Evolutionary conservation across 1,140 invertebrate genomes (phyloP).

Genomic region (Pentalonia nigronervosa): DNA sequence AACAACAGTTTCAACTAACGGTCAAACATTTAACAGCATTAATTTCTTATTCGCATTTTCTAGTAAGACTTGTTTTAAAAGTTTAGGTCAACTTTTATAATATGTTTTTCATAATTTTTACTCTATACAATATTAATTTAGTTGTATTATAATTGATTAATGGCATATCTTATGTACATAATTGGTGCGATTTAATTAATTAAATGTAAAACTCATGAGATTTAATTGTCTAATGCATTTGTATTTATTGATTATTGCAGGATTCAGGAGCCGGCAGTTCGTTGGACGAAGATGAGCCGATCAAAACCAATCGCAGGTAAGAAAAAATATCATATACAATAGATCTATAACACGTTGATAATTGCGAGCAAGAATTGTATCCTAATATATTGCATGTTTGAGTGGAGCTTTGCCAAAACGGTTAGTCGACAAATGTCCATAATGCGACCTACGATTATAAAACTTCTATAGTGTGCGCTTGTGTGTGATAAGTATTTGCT

Average conservation of each 20-base stretch:
- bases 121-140: not conserved
- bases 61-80: slow-evolving; percentile 17
- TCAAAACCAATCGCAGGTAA: slow-evolving; percentile 61
- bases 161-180: not conserved
- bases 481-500: slow-evolving; percentile 20
- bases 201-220: not conserved
- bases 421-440: slow-evolving; percentile 36
- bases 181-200: not conserved
- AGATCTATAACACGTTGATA: not conserved
- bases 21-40: not conserved
- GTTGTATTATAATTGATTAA: not conserved
- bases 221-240: not conserved
- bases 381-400: not conserved
- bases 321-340: not conserved
- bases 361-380: not conserved
- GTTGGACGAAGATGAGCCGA: slow-evolving; percentile 61
- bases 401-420: slow-evolving; percentile 27
- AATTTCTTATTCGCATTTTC: not conserved
- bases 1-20: not conserved
- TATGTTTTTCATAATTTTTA: not conserved
- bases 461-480: not conserved
- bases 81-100: not conserved
- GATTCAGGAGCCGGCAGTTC: slow-evolving; percentile 62
- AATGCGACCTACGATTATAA: slow-evolving; percentile 39
- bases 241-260: slow-evolving; percentile 39